Evolutionary conservation across 2,113 vertebrate species (phyloP), one percentile per base, ranked within the genome.

Genomic region (Sturnus vulgaris): DNA sequence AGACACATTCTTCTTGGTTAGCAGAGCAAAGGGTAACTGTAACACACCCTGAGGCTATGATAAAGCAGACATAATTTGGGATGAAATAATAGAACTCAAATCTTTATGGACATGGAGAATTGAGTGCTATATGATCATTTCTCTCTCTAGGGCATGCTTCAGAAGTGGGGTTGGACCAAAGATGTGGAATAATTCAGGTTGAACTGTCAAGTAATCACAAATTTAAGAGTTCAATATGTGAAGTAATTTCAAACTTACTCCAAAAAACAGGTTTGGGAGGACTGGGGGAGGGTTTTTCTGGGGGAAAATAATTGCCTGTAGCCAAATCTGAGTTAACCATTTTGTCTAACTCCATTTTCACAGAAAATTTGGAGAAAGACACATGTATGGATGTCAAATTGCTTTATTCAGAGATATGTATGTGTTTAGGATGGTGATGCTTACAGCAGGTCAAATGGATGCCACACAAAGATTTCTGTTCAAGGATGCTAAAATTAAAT

Each of bases 151-250:
- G 50, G 28, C 50, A 79, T 53, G 25, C 70, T 92, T 81, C 66
- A 91, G 63, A 80, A 85, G 16, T 44, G 27, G 27, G 44, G 23
- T 72, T 92, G 60, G 72, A 83, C 63, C 33, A 88, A 90, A 66
- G 81, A 81, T 3, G 15, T 0, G 2, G 72, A 95, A 92, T 73
- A 88, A 90, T 59, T 94, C 80, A 78, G 24, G 30, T 73, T 78
- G 59, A 72, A 81, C 25, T 80, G 59, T 93, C 76, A 91, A 91
- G 72, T 50, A 86, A 86, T 80, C 88, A 88, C 15, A 83, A 80
- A 86, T 86, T 70, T 77, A 83, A 81, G 76, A 81, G 68, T 57
- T 83, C 46, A 88, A 25, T 63, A 93, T 81, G 24, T 92, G 92
- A 90, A 90, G 72, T 40, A 66, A 93, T 92, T 82, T 79, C 46